Percentiles rank a stretch among this genome's conserved stretches.
These are phyloP conservation scores for Chitala chitala DNA, from an alignment of 2,113 vertebrate species.

Conservation along the genomic window DNA sequence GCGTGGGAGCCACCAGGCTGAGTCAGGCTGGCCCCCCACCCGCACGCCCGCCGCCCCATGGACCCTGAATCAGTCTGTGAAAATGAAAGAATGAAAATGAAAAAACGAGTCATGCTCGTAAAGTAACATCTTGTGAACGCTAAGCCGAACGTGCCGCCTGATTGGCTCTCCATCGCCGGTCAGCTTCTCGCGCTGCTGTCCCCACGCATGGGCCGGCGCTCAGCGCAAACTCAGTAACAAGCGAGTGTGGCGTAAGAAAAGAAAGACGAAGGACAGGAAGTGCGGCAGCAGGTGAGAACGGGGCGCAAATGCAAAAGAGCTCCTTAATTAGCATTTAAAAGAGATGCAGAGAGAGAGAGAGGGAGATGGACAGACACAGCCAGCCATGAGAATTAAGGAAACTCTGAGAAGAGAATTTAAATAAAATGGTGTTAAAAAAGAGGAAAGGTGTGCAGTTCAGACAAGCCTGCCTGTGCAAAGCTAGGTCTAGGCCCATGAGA, in stretches of 20 bases:
- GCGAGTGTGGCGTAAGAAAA: not conserved
- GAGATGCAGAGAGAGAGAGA: not conserved
- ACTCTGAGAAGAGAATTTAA: not conserved
- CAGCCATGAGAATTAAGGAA: not conserved
- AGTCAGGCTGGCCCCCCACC: too few species aligned
- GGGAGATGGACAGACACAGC: not conserved
- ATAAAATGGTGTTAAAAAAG: conserved; percentile 9
- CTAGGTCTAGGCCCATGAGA: too few species aligned
- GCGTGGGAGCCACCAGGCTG: too few species aligned
- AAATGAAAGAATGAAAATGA: too few species aligned
- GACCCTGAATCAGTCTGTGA: too few species aligned
- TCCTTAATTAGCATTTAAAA: conserved; percentile 21
- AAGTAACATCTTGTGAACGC: too few species aligned
- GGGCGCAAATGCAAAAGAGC: not conserved
- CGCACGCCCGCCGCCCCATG: too few species aligned
- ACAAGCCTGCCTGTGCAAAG: not conserved
- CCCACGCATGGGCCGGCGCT: not conserved
- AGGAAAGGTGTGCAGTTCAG: not conserved
- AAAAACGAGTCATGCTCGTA: too few species aligned
- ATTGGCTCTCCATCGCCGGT: too few species aligned
- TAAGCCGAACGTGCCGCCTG: too few species aligned
- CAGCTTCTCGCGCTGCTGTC: not conserved
- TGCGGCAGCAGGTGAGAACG: not conserved
- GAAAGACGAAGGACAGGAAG: not conserved
- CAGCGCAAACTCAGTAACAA: not conserved